phyloP scores from a whole-genome alignment of 2,888 invertebrate genomes.

The Salticus scenicus region DNA sequence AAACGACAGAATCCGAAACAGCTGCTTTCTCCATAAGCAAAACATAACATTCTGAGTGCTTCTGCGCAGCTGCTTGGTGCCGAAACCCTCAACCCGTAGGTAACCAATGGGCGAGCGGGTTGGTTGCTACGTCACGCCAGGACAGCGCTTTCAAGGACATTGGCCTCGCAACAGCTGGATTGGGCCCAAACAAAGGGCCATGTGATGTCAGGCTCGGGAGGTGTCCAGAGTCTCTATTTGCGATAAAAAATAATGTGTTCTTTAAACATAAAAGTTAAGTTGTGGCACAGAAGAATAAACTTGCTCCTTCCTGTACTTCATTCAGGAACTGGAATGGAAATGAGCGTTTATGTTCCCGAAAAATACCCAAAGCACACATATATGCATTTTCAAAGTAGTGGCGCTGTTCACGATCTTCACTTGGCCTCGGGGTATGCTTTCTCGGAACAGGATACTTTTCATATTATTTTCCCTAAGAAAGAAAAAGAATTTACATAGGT shows the following conservation, averaged over 20 bases:
- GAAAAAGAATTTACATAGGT: too few relatives aligned
- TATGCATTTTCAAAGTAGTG: too few relatives aligned
- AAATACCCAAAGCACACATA: too few relatives aligned
- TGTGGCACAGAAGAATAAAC: too few relatives aligned
- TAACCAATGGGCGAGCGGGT: conserved; percentile 33
- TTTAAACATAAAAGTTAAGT: too few relatives aligned
- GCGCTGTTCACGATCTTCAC: too few relatives aligned
- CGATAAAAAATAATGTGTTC: not conserved
- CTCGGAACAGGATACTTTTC: too few relatives aligned
- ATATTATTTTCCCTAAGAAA: too few relatives aligned
- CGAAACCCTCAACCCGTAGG: conserved; percentile 43
- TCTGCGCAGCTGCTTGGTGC: conserved; percentile 54
- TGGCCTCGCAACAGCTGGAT: conserved; percentile 69
- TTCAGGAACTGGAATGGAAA: too few relatives aligned
- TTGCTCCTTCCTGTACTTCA: too few relatives aligned
- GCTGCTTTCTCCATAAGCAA: conserved; percentile 66
- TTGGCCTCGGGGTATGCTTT: too few relatives aligned
- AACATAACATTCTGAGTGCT: conserved; percentile 63
- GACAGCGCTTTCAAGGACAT: conserved; percentile 66
- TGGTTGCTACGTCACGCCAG: conserved; percentile 54
- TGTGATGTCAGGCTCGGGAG: conserved; percentile 25
- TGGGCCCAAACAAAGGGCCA: conserved; percentile 66
- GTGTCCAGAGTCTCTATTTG: not conserved
- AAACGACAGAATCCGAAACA: conserved; percentile 35
- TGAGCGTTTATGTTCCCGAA: too few relatives aligned